Percentiles rank a stretch among this genome's conserved stretches.
Conservation (phyloP, 2,797 vertebrate genomes). For the Anableps anableps region DNA sequence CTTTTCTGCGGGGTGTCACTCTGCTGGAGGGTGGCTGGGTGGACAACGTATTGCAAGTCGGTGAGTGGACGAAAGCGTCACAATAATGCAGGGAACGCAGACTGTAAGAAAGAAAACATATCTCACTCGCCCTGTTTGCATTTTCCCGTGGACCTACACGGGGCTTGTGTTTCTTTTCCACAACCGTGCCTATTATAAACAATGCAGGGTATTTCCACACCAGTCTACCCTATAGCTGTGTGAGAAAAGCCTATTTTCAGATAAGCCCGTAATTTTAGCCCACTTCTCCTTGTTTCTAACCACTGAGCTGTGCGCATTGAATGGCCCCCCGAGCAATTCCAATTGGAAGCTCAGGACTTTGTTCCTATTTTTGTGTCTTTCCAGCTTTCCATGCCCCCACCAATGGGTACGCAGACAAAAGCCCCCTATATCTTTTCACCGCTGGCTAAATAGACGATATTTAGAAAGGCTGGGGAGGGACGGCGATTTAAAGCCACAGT, state of each 20-base stretch:
- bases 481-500: conserved; percentile 89
- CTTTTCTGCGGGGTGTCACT: conserved; percentile 95
- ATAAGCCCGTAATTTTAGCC: conserved; percentile 75
- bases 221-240: conserved; percentile 62
- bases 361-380: conserved; percentile 91
- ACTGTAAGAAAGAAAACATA: conserved; percentile 42
- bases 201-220: conserved; percentile 74
- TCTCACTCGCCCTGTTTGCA: conserved; percentile 43
- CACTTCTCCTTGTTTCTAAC: conserved; percentile 79
- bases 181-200: conserved; percentile 65
- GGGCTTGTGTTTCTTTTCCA: conserved; percentile 59
- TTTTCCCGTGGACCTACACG: conserved; percentile 56
- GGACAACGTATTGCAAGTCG: conserved; percentile 99
- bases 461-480: conserved; percentile 89
- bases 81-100: conserved; percentile 43
- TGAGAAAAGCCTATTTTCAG: conserved; percentile 74
- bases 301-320: conserved; percentile 80
- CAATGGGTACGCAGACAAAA: conserved; percentile 89
- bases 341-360: conserved; percentile 88
- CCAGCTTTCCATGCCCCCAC: conserved; percentile 84
- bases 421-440: conserved; percentile 89
- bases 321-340: conserved; percentile 81
- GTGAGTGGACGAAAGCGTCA: conserved; percentile 84
- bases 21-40: conserved; percentile 95
- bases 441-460: conserved; percentile 90